Conservation (phyloP, 2,888 invertebrate genomes). For the Diarsia brunnea region DNA sequence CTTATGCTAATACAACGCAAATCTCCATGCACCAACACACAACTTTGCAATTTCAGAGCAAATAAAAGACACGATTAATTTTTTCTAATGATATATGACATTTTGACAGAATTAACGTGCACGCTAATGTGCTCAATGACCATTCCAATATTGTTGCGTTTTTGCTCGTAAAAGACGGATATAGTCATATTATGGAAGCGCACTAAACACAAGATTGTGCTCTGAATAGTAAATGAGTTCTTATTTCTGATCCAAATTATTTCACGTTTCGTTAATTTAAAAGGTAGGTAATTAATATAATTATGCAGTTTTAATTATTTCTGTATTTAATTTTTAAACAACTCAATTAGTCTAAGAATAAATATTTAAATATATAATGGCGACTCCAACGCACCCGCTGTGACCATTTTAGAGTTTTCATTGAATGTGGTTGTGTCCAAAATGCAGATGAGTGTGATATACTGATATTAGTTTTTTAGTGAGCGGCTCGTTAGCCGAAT, state of each 20-base stretch:
- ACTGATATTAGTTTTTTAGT: slow-evolving; percentile 87
- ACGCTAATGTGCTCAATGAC: slow-evolving; percentile 58
- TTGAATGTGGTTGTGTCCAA: slow-evolving; percentile 80
- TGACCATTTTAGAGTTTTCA: slow-evolving; percentile 79
- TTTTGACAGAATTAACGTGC: slow-evolving; percentile 62
- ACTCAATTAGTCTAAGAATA: slow-evolving; percentile 8
- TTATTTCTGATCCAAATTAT: slow-evolving; percentile 14
- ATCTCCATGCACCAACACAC: slow-evolving; percentile 14
- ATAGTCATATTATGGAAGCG: slow-evolving; percentile 26
- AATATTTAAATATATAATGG: slow-evolving; percentile 18
- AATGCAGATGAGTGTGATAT: slow-evolving; percentile 88
- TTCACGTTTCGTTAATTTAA: slow-evolving; percentile 25
- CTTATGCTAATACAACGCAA: slow-evolving; percentile 25
- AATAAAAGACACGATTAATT: slow-evolving; percentile 44
- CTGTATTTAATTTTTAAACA: neutral
- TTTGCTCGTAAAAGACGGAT: slow-evolving; percentile 55
- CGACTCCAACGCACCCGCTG: slow-evolving; percentile 79
- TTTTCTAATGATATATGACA: slow-evolving; percentile 61
- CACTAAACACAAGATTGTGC: slow-evolving; percentile 11
- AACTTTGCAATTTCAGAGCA: slow-evolving; percentile 30
- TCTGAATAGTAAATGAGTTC: slow-evolving; percentile 23
- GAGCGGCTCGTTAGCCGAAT: slow-evolving; percentile 84
- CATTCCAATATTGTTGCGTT: slow-evolving; percentile 44
- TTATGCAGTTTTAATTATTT: neutral
- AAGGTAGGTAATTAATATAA: neutral